A percentile compares a stretch with the other conserved stretches of the same genome.
These are phyloP conservation scores for Penaeus monodon DNA, from an alignment of 2,888 invertebrate species.

Conservation along the genomic window DNA sequence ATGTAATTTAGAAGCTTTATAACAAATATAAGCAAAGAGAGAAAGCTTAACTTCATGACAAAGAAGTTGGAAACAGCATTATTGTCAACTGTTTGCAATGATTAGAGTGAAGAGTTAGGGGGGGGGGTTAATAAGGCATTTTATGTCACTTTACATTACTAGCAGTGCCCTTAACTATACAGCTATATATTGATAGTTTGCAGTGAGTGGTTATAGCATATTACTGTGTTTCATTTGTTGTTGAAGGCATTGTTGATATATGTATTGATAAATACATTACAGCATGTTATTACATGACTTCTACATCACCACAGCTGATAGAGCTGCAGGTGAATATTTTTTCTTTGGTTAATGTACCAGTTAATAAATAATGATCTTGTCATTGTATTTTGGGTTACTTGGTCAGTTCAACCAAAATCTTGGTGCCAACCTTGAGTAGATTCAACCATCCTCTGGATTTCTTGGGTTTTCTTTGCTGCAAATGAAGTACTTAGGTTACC, in stretches of 20 bases:
- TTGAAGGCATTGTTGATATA: conserved; percentile 1
- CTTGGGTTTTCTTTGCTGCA: conserved; percentile 53
- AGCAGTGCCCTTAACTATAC: conserved; percentile 16
- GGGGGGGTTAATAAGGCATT: conserved; percentile 8
- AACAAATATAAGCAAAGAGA: no score
- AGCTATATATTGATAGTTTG: not conserved
- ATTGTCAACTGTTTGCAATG: conserved; percentile 2
- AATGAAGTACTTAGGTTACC: conserved; percentile 23
- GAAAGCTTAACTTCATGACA: not conserved
- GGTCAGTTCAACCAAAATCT: conserved; percentile 44
- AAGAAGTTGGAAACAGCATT: conserved; percentile 1
- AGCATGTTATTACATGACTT: conserved; percentile 5
- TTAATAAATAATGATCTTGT: conserved; percentile 24
- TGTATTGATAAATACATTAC: not conserved
- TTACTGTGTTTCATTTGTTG: not conserved
- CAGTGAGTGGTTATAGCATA: conserved; percentile 7
- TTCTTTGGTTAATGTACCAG: conserved; percentile 36
- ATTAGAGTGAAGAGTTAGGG: conserved; percentile 6
- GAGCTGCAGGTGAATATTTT: conserved; percentile 5
- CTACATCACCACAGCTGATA: conserved; percentile 21
- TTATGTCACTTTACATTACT: not conserved
- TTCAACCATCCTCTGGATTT: conserved; percentile 46
- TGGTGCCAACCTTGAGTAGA: conserved; percentile 57
- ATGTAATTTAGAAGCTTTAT: no score
- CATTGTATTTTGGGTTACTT: conserved; percentile 32